Conservation (phyloP, 2,888 invertebrate genomes). For the Phaonia tiefii region DNA sequence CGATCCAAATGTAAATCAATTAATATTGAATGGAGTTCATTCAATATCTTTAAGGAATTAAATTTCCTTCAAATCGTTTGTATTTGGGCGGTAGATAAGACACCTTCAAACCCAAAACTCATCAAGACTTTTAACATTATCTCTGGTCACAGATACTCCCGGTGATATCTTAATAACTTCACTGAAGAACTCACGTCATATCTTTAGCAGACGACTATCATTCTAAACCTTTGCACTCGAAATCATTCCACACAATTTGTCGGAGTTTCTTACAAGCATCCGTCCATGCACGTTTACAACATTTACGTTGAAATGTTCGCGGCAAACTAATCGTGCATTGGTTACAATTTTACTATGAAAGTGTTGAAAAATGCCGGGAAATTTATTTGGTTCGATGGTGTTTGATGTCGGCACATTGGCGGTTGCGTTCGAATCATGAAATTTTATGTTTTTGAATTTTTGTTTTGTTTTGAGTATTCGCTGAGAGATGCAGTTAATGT, state of each 20-base stretch:
- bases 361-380: constrained; percentile 64
- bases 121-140: constrained; percentile 9
- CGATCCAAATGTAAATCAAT: constrained; percentile 58
- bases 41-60: constrained; percentile 16
- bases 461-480: constrained; percentile 56
- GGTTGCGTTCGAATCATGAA: constrained; percentile 30
- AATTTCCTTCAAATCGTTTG: constrained; percentile 9
- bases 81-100: constrained; percentile 48
- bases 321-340: constrained; percentile 67
- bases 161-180: constrained; percentile 5
- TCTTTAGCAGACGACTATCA: not conserved
- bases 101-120: not conserved
- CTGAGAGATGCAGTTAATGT: not conserved
- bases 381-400: constrained; percentile 47
- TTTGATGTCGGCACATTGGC: constrained; percentile 28
- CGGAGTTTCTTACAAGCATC: constrained; percentile 23
- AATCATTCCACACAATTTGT: not conserved
- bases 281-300: constrained; percentile 46
- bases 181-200: constrained; percentile 11
- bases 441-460: constrained; percentile 48
- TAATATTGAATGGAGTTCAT: constrained; percentile 52
- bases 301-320: constrained; percentile 66
- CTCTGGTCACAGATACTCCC: constrained; percentile 10
- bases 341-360: constrained; percentile 43
- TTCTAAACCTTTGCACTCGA: constrained; percentile 1